phyloP scores from a whole-genome alignment of 1,140 invertebrate species.

The Trichoplusia ni region DNA sequence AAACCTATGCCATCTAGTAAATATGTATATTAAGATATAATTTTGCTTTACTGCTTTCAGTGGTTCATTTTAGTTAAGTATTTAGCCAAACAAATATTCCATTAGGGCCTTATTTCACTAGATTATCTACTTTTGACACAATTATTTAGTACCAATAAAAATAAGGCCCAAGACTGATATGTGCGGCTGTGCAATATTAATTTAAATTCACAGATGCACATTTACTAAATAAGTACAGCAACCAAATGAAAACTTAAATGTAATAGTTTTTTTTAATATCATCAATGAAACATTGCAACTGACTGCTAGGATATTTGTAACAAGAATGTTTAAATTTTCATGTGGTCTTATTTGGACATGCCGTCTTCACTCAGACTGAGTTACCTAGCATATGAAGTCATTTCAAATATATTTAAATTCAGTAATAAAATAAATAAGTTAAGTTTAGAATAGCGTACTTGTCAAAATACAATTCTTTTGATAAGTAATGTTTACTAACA shows the following conservation, averaged over 20 bases:
- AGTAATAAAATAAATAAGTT: no score
- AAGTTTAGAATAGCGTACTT: no score
- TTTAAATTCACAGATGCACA: slow-evolving; percentile 25
- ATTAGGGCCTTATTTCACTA: slow-evolving; percentile 26
- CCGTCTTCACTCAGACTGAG: slow-evolving; percentile 16
- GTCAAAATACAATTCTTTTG: background rate
- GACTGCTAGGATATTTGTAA: no score
- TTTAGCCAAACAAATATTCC: slow-evolving; percentile 40
- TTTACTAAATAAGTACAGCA: slow-evolving; percentile 5
- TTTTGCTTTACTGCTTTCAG: slow-evolving; percentile 6
- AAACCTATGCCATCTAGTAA: no score
- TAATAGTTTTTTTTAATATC: no score
- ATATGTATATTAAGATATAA: no score
- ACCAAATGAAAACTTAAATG: slow-evolving; percentile 17
- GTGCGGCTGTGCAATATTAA: slow-evolving; percentile 18
- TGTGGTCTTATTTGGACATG: background rate
- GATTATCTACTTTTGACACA: no score
- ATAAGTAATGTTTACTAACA: background rate
- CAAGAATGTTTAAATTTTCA: background rate
- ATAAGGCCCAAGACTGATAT: slow-evolving; percentile 4
- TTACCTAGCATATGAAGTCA: no score
- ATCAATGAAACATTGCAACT: no score
- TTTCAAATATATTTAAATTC: no score
- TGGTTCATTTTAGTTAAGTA: slow-evolving; percentile 24
- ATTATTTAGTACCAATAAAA: background rate